Conservation (phyloP, 2,888 invertebrate species). For the Panopea generosa region DNA sequence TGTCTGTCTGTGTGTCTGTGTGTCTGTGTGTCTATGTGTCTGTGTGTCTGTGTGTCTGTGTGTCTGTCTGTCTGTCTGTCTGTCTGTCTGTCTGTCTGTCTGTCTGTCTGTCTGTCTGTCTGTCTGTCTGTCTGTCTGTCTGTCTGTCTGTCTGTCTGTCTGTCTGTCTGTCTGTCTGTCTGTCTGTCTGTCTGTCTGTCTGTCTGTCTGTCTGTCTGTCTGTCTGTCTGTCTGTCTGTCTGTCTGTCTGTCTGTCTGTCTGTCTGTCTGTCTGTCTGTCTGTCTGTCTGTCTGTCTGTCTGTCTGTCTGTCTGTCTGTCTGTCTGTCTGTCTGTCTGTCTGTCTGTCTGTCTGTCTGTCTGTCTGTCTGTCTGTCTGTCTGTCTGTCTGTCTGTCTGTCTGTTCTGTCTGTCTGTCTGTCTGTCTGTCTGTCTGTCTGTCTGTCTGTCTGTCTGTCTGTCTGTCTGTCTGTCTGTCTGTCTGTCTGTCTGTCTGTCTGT, state of each 20-base stretch:
- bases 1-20: constrained; percentile 4
- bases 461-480: background rate
- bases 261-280: constrained; percentile 22
- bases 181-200: constrained; percentile 27
- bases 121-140: constrained; percentile 27
- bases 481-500: background rate
- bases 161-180: constrained; percentile 24
- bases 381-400: constrained; percentile 4
- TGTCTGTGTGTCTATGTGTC: background rate
- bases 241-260: constrained; percentile 16
- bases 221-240: constrained; percentile 4
- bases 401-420: too few species aligned
- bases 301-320: constrained; percentile 5
- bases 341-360: constrained; percentile 8
- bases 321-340: constrained; percentile 7
- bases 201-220: constrained; percentile 23
- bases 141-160: constrained; percentile 20
- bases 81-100: constrained; percentile 33
- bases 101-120: constrained; percentile 28
- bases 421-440: constrained; percentile 8
- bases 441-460: constrained; percentile 1
- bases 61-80: constrained; percentile 28
- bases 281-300: constrained; percentile 6
- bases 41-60: constrained; percentile 9
- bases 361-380: background rate